Percentiles rank a stretch among this genome's conserved stretches.
Conservation (phyloP, 1,140 invertebrate genomes). For the Maniola jurtina region DNA sequence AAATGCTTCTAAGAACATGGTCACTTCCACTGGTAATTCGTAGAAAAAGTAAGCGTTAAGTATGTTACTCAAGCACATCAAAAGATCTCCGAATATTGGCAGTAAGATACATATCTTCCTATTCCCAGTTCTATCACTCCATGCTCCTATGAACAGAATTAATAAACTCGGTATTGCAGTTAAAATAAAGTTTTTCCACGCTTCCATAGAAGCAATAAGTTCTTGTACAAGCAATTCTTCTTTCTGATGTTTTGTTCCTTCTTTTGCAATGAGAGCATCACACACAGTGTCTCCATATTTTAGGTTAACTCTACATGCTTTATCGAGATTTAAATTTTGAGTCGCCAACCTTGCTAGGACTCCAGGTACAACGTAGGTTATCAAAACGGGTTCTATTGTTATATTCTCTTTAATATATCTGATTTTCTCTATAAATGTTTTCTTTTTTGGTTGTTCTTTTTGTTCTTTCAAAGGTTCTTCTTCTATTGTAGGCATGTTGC, state of each 20-base stretch:
- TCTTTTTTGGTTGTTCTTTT: constrained; percentile 48
- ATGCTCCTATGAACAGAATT: constrained; percentile 80
- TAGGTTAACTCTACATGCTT: constrained; percentile 81
- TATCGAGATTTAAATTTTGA: constrained; percentile 81
- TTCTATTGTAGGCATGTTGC: constrained; percentile 46
- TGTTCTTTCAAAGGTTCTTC: constrained; percentile 49
- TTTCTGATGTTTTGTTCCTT: constrained; percentile 61
- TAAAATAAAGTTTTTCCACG: constrained; percentile 68
- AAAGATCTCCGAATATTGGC: constrained; percentile 78
- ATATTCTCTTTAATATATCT: constrained; percentile 64
- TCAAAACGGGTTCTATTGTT: constrained; percentile 79
- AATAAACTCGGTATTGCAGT: constrained; percentile 76
- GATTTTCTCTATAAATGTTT: constrained; percentile 74
- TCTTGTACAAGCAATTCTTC: constrained; percentile 76
- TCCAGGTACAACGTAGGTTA: constrained; percentile 77
- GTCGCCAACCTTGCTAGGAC: constrained; percentile 75
- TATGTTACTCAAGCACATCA: constrained; percentile 69
- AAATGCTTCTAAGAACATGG: constrained; percentile 49
- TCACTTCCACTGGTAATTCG: constrained; percentile 68
- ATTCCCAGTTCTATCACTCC: constrained; percentile 79
- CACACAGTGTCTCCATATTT: constrained; percentile 74
- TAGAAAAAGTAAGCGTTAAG: constrained; percentile 76
- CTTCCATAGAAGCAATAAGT: constrained; percentile 77
- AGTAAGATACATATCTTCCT: constrained; percentile 79
- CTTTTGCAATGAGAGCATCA: constrained; percentile 71